Base-by-base conservation (phyloP, 2,797 vertebrate species). In the Halcyon chelicuti region DNA sequence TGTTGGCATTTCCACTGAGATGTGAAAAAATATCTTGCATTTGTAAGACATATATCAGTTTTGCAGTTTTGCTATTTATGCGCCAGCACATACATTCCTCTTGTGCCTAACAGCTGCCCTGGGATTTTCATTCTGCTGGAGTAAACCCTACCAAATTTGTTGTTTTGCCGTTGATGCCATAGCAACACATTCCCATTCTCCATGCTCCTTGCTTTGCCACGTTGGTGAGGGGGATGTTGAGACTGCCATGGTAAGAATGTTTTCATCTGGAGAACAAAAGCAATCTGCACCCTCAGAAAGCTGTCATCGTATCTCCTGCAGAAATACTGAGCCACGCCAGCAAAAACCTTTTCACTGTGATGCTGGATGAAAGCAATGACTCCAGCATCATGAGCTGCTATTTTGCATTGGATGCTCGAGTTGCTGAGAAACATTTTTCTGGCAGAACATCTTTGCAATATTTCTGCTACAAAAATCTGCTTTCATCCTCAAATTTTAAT, bases 221-320 rank as follows among this genome's bases (percentile, higher is more conserved):
- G 47, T n/a, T 93, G 84, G 68, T 93, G 90, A 89, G 95, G 61
- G 54, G 35, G 87, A 86, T 96, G 94, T 97, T 96, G 92, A 89
- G 92, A 44, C 94, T 97, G 78, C 42, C 92, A 80, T 60, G 75
- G 72, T 58, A 88, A 91, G 61, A 94, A 68, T 93, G 70, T 92
- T 96, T 97, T 95, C 95, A 94, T 94, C 86, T 93, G 95, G 81
- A 95, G 89, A 96, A 96, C 91, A 96, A 96, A 96, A 97, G 94
- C 94, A 92, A 78, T 94, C 81, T 91, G 91, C 84, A 65, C 78
- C 81, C 81, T 96, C 61, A 83, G 91, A 96, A 94, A 96, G 75
- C 94, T 96, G 96, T 96, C 95, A 92, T 83, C 55, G 0, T 91
- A 75, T 87, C 91, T 96, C 82, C 92, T 91, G 75, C 78, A 96